These are phyloP conservation scores for Phaedon cochleariae DNA, from an alignment of 2,888 invertebrate genomes.

Conservation along the genomic window DNA sequence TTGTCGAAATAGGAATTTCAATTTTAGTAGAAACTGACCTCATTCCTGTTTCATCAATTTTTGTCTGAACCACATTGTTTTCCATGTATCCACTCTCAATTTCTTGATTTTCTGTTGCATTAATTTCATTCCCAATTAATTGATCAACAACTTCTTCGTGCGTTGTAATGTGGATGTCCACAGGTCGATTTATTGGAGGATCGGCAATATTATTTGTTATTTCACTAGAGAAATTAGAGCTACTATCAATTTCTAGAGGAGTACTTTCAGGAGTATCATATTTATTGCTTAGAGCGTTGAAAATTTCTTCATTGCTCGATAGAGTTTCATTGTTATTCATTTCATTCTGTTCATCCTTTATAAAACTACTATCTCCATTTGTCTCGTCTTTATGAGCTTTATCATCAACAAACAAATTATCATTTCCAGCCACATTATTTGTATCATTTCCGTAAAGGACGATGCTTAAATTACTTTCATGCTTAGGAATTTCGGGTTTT, in stretches of 20 bases:
- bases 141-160: background rate
- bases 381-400: constrained; percentile 1
- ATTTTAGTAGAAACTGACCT: too few relatives aligned
- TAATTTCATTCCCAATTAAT: background rate
- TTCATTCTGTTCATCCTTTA: background rate
- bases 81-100: background rate
- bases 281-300: background rate
- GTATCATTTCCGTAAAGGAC: constrained; percentile 21
- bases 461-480: constrained; percentile 32
- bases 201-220: background rate
- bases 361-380: too few relatives aligned
- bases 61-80: background rate
- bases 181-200: too few relatives aligned
- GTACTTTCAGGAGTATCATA: background rate
- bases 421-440: constrained; percentile 7
- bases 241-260: background rate
- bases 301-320: background rate
- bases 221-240: background rate
- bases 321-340: background rate
- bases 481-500: background rate
- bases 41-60: background rate
- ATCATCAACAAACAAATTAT: constrained; percentile 17
- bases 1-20: too few relatives aligned
- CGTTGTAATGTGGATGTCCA: too few relatives aligned
- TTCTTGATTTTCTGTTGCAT: background rate